Conservation (phyloP, 2,113 vertebrate genomes). For the Lota lota region DNA sequence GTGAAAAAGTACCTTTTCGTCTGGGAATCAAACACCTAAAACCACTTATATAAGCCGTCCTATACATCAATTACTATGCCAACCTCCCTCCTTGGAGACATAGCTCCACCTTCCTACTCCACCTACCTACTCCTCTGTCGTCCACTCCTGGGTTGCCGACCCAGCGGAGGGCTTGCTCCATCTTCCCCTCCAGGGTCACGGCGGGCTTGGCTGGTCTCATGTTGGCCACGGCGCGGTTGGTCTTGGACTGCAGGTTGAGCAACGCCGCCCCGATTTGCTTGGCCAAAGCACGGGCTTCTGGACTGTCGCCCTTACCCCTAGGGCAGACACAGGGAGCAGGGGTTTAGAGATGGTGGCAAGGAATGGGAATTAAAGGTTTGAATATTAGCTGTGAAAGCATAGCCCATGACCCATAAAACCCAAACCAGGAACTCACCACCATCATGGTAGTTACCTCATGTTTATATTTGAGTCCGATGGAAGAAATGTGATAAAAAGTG, state of each 20-base stretch:
- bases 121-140: constrained; percentile 92
- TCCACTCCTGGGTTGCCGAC: constrained; percentile 92
- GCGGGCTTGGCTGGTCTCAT: constrained; percentile 93
- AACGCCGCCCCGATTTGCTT: constrained; percentile 92
- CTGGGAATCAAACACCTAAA: constrained; percentile 4
- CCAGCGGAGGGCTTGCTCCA: constrained; percentile 96
- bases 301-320: constrained; percentile 94
- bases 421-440: too few species aligned
- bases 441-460: too few species aligned
- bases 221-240: constrained; percentile 92
- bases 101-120: constrained; percentile 3
- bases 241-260: constrained; percentile 93
- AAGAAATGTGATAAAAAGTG: too few species aligned
- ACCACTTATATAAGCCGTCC: background rate
- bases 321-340: background rate
- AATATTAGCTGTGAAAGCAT: too few species aligned
- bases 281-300: constrained; percentile 89
- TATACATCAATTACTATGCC: too few species aligned
- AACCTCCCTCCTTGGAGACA: background rate
- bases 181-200: constrained; percentile 94
- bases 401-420: too few species aligned
- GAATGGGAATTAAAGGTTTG: too few species aligned
- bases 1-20: constrained; percentile 14
- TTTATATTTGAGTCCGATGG: too few species aligned
- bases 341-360: too few species aligned